These are phyloP conservation scores for Trididemnum nubilum DNA, from an alignment of 23 tunicate species.

Conservation along the genomic window DNA sequence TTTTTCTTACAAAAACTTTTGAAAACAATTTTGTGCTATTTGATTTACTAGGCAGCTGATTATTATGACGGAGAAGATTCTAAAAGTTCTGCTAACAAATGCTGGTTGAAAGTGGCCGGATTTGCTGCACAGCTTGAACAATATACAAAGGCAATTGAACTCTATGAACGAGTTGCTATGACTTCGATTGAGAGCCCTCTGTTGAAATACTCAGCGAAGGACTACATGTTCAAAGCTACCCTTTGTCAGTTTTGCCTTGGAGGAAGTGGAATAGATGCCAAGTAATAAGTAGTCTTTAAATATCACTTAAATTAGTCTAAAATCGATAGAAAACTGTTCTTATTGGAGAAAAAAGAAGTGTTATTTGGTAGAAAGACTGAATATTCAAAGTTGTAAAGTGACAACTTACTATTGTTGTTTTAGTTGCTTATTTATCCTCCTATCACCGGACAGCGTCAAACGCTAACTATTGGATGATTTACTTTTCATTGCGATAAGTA, in stretches of 20 bases:
- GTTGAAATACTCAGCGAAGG: conserved; percentile 93
- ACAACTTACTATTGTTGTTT: no score
- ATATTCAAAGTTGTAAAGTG: background rate
- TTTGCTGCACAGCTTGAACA: conserved; percentile 92
- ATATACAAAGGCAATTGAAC: conserved; percentile 83
- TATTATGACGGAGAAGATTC: conserved; percentile 94
- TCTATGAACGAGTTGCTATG: conserved; percentile 81
- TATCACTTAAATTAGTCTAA: background rate
- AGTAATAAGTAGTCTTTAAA: conserved; percentile 28
- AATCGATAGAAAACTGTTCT: background rate
- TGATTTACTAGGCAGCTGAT: conserved; percentile 95
- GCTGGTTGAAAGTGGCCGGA: conserved; percentile 87
- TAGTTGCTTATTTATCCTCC: no score
- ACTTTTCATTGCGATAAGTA: no score
- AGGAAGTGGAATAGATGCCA: conserved; percentile 76
- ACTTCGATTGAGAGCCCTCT: conserved; percentile 89
- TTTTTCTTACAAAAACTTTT: no score
- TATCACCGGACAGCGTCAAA: no score
- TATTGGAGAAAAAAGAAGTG: no score
- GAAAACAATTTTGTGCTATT: no score
- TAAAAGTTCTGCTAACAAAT: conserved; percentile 89
- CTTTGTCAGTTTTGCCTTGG: conserved; percentile 92
- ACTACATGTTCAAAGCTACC: conserved; percentile 94
- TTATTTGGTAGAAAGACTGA: no score
- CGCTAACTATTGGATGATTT: no score